phyloP scores from a whole-genome alignment of 2,113 vertebrate species.

The Caranx melampygus region DNA sequence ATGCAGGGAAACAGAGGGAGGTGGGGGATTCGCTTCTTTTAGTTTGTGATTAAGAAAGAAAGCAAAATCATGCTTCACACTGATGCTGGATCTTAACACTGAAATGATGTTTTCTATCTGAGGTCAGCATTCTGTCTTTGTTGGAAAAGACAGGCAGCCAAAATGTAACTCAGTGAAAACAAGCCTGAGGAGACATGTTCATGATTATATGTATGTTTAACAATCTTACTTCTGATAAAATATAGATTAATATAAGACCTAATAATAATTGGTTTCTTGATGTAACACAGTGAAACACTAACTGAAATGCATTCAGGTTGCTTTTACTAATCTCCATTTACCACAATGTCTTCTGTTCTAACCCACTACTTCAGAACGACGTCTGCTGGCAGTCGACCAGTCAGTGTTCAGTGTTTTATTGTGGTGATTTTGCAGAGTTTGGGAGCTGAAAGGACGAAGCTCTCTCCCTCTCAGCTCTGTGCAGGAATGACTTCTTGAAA shows the following conservation, averaged over 20 bases:
- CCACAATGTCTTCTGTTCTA: constrained; percentile 18
- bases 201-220: constrained; percentile 64
- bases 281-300: constrained; percentile 47
- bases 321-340: constrained; percentile 40
- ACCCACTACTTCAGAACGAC: constrained; percentile 19
- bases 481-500: constrained; percentile 25
- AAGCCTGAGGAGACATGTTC: constrained; percentile 24
- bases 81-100: constrained; percentile 63
- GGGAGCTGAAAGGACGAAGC: constrained; percentile 13
- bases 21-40: constrained; percentile 17
- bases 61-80: constrained; percentile 37
- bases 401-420: constrained; percentile 52
- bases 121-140: constrained; percentile 42
- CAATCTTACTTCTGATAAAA: constrained; percentile 57
- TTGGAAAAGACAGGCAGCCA: constrained; percentile 35
- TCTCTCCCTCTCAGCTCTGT: constrained; percentile 25
- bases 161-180: constrained; percentile 51
- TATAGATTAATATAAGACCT: constrained; percentile 71
- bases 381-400: constrained; percentile 41
- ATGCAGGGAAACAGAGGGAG: neutral
- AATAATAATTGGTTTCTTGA: constrained; percentile 55
- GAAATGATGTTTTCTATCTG: constrained; percentile 45
- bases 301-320: constrained; percentile 40
- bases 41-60: constrained; percentile 21
- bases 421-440: constrained; percentile 47